Conservation (phyloP, 2,113 vertebrate genomes). For the Scatophagus argus region DNA sequence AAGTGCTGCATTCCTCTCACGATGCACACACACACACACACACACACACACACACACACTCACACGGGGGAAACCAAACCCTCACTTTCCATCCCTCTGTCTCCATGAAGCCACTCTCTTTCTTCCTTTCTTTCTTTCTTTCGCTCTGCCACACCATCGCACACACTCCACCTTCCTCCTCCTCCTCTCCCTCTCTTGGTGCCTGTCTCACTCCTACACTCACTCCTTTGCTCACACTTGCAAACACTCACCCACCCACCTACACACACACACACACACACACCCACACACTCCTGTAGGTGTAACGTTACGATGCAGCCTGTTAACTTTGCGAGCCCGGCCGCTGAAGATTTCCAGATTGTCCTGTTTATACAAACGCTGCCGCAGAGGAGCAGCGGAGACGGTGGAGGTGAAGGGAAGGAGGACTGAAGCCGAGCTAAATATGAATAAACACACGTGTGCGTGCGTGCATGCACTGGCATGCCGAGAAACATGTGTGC, state of each 20-base stretch:
- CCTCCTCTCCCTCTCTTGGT: background rate
- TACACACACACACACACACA: no score
- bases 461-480: background rate
- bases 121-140: constrained; percentile 28
- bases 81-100: constrained; percentile 45
- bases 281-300: constrained; percentile 63
- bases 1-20: constrained; percentile 55
- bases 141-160: constrained; percentile 9
- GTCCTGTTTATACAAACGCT: constrained; percentile 69
- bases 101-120: constrained; percentile 39
- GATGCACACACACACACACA: constrained; percentile 30
- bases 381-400: constrained; percentile 26
- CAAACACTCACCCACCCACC: constrained; percentile 60
- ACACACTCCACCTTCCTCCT: constrained; percentile 1
- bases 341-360: constrained; percentile 76
- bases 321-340: constrained; percentile 67
- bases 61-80: constrained; percentile 12
- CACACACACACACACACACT: constrained; percentile 38
- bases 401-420: constrained; percentile 31
- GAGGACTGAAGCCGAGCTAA: background rate
- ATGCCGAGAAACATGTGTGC: constrained; percentile 1
- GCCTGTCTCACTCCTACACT: constrained; percentile 10
- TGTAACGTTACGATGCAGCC: constrained; percentile 67
- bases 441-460: constrained; percentile 28
- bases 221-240: constrained; percentile 28